A percentile compares a stretch with the other conserved stretches of the same genome.
These are phyloP conservation scores for Esperia sulphurella DNA, from an alignment of 2,888 invertebrate species.

Conservation along the genomic window DNA sequence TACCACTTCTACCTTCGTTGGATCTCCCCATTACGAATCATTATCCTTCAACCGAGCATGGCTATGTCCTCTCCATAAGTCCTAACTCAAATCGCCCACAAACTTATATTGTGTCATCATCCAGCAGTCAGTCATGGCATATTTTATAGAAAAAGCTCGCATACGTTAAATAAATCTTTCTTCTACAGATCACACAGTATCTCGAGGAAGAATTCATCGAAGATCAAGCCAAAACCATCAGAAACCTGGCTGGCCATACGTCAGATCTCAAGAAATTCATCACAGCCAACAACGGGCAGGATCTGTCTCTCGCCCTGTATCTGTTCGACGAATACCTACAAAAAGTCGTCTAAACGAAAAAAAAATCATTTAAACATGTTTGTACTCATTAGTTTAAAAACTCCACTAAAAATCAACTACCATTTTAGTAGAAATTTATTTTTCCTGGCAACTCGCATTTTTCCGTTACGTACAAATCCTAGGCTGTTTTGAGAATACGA, in stretches of 20 bases:
- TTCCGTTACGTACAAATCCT: conserved; percentile 30
- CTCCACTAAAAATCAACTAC: conserved; percentile 23
- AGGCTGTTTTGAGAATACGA: conserved; percentile 30
- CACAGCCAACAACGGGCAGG: conserved; percentile 64
- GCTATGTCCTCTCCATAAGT: too few relatives aligned
- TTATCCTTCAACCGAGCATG: too few relatives aligned
- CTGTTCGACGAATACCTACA: conserved; percentile 86
- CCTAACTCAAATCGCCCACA: too few relatives aligned
- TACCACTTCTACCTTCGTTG: too few relatives aligned
- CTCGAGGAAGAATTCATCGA: conserved; percentile 88
- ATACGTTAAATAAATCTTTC: not conserved
- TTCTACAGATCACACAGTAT: conserved; percentile 81
- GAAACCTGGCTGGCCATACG: conserved; percentile 85
- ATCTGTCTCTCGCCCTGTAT: conserved; percentile 83
- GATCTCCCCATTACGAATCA: too few relatives aligned
- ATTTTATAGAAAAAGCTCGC: too few relatives aligned
- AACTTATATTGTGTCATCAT: too few relatives aligned
- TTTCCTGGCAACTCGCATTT: conserved; percentile 19
- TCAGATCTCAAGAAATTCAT: conserved; percentile 85
- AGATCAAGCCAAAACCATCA: conserved; percentile 82
- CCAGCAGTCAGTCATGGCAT: too few relatives aligned
- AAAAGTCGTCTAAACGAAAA: conserved; percentile 46
- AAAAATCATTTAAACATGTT: not conserved
- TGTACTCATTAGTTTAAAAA: conserved; percentile 6
- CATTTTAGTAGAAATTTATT: conserved; percentile 26